Conservation (phyloP, 2,113 vertebrate genomes). For the Myotis brandtii region DNA sequence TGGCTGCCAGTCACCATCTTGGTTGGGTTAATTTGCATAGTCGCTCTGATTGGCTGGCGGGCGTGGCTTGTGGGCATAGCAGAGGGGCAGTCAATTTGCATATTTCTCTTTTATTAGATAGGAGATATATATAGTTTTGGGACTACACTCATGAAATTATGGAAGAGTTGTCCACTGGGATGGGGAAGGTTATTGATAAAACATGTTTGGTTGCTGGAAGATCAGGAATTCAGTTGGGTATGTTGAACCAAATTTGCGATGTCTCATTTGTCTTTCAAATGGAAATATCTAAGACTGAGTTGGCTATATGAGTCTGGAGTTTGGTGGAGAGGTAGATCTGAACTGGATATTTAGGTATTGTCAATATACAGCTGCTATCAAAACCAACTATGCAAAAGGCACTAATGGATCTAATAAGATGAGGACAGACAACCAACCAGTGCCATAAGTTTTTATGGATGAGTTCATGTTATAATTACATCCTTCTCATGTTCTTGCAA, state of each 20-base stretch:
- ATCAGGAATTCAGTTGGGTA: not conserved
- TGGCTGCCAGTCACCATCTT: too few species aligned
- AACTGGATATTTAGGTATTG: not conserved
- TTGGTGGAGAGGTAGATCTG: not conserved
- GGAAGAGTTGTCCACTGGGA: not conserved
- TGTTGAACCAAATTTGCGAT: not conserved
- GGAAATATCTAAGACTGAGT: not conserved
- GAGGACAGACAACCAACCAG: not conserved
- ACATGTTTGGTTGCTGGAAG: not conserved
- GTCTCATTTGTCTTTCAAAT: not conserved
- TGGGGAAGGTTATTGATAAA: not conserved
- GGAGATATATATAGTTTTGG: not conserved
- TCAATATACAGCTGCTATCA: not conserved
- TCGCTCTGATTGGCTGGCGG: too few species aligned
- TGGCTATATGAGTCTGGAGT: not conserved
- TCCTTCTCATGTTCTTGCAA: not conserved
- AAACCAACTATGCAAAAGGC: not conserved
- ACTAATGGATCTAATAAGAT: not conserved
- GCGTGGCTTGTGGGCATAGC: too few species aligned
- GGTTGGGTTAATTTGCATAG: too few species aligned
- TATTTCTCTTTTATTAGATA: too few species aligned
- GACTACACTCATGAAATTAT: not conserved
- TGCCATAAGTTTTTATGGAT: not conserved
- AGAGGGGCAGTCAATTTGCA: too few species aligned
- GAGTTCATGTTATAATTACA: not conserved